Base-by-base conservation (phyloP, 2,797 vertebrate genomes). In the Taeniopygia guttata region DNA sequence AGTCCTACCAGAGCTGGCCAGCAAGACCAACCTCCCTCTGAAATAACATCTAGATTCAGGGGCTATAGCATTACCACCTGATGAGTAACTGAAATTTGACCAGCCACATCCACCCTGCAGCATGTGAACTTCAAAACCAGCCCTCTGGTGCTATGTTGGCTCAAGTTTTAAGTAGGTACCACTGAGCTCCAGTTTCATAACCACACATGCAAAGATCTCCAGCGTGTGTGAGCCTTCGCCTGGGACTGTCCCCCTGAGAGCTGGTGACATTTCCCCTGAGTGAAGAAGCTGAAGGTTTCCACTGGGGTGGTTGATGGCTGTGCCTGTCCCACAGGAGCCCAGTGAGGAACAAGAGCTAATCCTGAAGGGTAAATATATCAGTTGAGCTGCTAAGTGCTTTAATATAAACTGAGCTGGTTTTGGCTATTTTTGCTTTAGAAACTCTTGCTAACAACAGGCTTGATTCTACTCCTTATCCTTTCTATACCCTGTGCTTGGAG, bases 51-150 rank as follows among this genome's bases (percentile, higher is more conserved):
- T 32, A 38, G 77, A 55, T 77, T 45, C 66, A 56, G 70, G 48
- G 93, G 84, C 70, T 94, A 96, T 92, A 66, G 77, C 84, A 63
- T 96, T 96, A 95, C 95, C 90, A 90, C 90, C 91, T 89, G 90
- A 95, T 94, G 92, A 96, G 88, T 73, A 95, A 81, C 94, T 84
- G 95, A 96, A 96, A 96, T 93, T 74, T 66, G 93, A 95, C 42
- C 90, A 46, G 80, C 40, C 67, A 73, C 90, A 91, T 87, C 83
- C 93, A 91, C 74, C 15, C 77, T 60, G 80, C 70, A 94, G 74
- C 78, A 93, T 82, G 63, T 55, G 92, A 92, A 90, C 96, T 89
- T 79, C 83, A 94, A 85, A 93, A 84, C 62, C 63, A 89, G 79
- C 49, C 83, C 73, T 85, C 56, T 58, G 69, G 40, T 17, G 68